These are phyloP conservation scores for Micronycteris hirsuta DNA, from an alignment of 2,113 vertebrate genomes.

Conservation along the genomic window DNA sequence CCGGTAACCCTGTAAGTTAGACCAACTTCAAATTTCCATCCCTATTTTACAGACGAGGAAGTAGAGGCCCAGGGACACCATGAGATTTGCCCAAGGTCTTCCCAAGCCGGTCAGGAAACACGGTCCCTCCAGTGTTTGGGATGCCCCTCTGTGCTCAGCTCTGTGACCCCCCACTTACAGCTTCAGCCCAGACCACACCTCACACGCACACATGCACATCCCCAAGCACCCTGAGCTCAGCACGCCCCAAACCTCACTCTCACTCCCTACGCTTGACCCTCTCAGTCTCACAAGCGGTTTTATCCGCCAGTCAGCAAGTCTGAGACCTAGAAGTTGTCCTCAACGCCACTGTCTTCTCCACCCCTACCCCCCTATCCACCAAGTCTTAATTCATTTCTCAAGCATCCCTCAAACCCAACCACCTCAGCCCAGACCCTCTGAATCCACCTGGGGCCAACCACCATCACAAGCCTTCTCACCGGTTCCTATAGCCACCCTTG, in stretches of 20 bases:
- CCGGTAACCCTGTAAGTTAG: neutral
- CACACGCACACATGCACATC: no score
- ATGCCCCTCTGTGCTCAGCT: neutral
- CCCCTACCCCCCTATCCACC: neutral
- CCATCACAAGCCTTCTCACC: neutral
- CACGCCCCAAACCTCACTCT: neutral
- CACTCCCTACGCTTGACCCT: neutral
- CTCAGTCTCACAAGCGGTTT: neutral
- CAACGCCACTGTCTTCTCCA: neutral
- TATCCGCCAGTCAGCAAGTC: neutral
- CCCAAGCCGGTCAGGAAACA: neutral
- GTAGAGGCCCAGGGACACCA: neutral
- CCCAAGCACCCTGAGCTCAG: neutral
- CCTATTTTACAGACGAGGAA: neutral
- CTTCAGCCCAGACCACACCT: neutral
- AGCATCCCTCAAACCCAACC: neutral
- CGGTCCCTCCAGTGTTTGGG: accelerated
- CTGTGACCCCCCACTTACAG: neutral
- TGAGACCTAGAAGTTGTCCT: neutral
- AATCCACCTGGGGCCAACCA: neutral
- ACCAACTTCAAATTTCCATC: neutral
- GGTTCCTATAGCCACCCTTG: neutral
- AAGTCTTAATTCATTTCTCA: neutral
- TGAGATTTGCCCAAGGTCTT: neutral
- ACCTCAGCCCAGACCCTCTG: neutral